These are phyloP conservation scores for Rachycentron canadum DNA, from an alignment of 2,797 vertebrate genomes.

Conservation along the genomic window DNA sequence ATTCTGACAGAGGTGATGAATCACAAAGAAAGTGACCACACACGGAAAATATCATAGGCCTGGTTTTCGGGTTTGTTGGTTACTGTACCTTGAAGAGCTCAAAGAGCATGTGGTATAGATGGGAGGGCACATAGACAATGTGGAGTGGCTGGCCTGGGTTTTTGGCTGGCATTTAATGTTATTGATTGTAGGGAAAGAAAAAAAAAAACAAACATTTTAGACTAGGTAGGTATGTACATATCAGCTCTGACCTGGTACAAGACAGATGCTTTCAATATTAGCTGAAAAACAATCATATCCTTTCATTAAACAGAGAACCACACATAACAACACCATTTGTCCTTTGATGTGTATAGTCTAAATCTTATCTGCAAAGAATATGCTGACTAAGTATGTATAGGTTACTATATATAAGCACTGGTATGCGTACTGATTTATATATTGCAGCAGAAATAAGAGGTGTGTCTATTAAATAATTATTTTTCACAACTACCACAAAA, in stretches of 20 bases:
- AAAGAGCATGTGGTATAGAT: slow-evolving; percentile 99
- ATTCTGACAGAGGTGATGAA: slow-evolving; percentile 85
- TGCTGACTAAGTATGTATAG: neutral
- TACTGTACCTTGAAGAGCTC: slow-evolving; percentile 96
- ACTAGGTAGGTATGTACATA: neutral
- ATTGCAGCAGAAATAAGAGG: neutral
- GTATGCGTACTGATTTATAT: neutral
- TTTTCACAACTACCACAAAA: no score
- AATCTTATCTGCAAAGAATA: neutral
- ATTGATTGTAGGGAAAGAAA: neutral
- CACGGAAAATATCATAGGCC: accelerated
- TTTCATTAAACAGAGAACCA: neutral
- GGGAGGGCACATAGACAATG: slow-evolving; percentile 97
- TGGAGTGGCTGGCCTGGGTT: slow-evolving; percentile 86
- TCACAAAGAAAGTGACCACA: neutral
- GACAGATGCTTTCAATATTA: no score
- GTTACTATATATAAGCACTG: neutral
- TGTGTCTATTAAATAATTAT: neutral
- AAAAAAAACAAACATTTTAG: neutral
- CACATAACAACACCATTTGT: neutral
- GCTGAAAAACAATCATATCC: no score
- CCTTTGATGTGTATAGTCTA: neutral
- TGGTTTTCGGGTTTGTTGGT: neutral
- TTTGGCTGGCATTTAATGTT: slow-evolving; percentile 84
- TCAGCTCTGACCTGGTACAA: no score